phyloP scores from a whole-genome alignment of 2,113 vertebrate species.

The Rhombomys opimus region DNA sequence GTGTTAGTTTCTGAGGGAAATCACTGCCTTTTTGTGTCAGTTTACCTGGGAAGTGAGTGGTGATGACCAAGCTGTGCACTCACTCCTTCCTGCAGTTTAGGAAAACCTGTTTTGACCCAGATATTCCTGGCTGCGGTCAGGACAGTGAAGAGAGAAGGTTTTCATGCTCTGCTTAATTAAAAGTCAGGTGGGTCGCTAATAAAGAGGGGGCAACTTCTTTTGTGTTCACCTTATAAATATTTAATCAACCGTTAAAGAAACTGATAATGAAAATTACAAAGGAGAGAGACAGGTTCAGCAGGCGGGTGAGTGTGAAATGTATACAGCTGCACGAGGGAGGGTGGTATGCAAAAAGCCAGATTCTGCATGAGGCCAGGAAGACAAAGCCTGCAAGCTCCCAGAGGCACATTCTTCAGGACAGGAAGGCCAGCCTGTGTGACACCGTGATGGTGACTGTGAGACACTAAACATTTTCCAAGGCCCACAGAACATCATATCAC shows the following conservation, averaged over 20 bases:
- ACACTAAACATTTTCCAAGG: conserved; percentile 21
- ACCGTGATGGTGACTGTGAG: background rate
- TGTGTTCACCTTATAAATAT: conserved; percentile 34
- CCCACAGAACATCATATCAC: background rate
- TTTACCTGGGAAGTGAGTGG: conserved; percentile 50
- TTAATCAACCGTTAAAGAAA: conserved; percentile 17
- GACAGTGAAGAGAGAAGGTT: conserved; percentile 36
- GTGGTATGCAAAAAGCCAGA: background rate
- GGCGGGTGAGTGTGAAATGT: background rate
- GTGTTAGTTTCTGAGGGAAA: conserved; percentile 58
- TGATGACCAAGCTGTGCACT: background rate
- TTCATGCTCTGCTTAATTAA: background rate
- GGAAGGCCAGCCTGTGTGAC: background rate
- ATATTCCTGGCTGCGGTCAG: conserved; percentile 20
- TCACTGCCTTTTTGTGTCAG: conserved; percentile 21
- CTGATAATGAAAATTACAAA: background rate
- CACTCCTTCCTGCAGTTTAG: conserved; percentile 24
- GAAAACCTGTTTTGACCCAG: background rate
- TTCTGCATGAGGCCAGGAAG: background rate
- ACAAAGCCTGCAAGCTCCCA: background rate
- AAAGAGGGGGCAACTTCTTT: background rate
- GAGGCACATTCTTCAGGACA: background rate
- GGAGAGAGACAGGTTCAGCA: background rate
- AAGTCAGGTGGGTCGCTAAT: conserved; percentile 29
- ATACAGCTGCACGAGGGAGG: background rate